phyloP scores from a whole-genome alignment of 2,888 invertebrate genomes.

The Melinopterus prodromus region DNA sequence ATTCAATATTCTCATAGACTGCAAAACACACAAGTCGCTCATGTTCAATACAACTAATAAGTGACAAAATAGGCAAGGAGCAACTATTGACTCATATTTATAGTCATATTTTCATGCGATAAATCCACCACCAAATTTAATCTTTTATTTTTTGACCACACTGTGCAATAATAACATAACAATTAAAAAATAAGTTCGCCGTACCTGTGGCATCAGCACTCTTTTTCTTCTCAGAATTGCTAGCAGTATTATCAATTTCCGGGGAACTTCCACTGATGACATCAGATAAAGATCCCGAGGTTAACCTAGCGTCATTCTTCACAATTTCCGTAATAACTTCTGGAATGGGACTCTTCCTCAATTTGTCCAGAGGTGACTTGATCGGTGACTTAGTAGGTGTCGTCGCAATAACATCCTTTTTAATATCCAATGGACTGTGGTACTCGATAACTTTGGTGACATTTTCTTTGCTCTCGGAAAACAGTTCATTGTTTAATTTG shows the following conservation, averaged over 20 bases:
- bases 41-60: too few species aligned
- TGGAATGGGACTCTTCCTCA: conserved; percentile 60
- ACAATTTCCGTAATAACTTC: conserved; percentile 55
- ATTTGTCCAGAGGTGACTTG: conserved; percentile 33
- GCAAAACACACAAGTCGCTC: too few species aligned
- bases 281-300: conserved; percentile 71
- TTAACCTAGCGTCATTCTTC: conserved; percentile 56
- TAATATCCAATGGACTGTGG: conserved; percentile 36
- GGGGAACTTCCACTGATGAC: conserved; percentile 72
- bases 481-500: conserved; percentile 48
- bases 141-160: too few species aligned
- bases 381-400: conserved; percentile 48
- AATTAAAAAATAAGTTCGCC: conserved; percentile 11
- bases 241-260: conserved; percentile 65
- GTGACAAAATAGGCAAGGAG: too few species aligned
- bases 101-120: too few species aligned
- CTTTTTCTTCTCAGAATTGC: conserved; percentile 56
- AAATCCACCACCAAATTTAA: too few species aligned
- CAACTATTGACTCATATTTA: too few species aligned
- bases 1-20: too few species aligned
- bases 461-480: conserved; percentile 43
- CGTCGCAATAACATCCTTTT: conserved; percentile 40
- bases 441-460: conserved; percentile 43
- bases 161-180: not conserved
- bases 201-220: conserved; percentile 57